A percentile compares a stretch with the other conserved stretches of the same genome.
phyloP scores from a whole-genome alignment of 2,113 vertebrate species.

The Notothenia coriiceps region DNA sequence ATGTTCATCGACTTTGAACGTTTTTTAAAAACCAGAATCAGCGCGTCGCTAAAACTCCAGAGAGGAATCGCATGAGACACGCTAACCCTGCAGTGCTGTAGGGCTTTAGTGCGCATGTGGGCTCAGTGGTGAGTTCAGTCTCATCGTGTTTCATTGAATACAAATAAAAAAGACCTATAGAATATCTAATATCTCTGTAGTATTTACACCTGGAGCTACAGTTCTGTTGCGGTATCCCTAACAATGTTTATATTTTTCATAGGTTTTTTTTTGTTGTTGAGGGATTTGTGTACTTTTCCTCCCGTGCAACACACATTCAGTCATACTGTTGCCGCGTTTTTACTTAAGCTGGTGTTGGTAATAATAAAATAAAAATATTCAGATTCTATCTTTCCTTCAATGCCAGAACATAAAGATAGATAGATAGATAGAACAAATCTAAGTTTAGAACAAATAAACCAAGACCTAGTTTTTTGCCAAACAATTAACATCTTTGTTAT shows the following conservation, averaged over 20 bases:
- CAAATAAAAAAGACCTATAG: not conserved
- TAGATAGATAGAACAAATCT: not conserved
- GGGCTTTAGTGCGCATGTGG: conserved; percentile 19
- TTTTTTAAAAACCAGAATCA: not conserved
- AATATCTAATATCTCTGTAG: not conserved
- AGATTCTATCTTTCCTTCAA: not conserved
- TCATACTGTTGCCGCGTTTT: not conserved
- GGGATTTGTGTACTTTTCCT: not conserved
- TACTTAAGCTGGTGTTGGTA: not conserved
- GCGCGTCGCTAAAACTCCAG: not conserved
- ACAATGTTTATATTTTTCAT: not conserved
- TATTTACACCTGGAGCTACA: not conserved
- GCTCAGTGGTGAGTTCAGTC: conserved; percentile 22
- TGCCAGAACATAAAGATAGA: not conserved
- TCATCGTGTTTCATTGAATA: not conserved
- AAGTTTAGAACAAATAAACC: not conserved
- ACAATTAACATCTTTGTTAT: not conserved
- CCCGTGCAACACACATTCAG: not conserved
- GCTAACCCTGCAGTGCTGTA: not conserved
- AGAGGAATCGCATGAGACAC: conserved; percentile 12
- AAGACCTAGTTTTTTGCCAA: not conserved
- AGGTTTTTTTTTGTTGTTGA: not conserved
- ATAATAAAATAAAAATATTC: not conserved
- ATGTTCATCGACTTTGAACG: not conserved
- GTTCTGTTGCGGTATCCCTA: not conserved